Evolutionary conservation across 37 sponge, comb jelly and placozoan genomes (phyloP), one percentile per base, ranked within the genome.

Genomic region (Aplysina aerophoba): DNA sequence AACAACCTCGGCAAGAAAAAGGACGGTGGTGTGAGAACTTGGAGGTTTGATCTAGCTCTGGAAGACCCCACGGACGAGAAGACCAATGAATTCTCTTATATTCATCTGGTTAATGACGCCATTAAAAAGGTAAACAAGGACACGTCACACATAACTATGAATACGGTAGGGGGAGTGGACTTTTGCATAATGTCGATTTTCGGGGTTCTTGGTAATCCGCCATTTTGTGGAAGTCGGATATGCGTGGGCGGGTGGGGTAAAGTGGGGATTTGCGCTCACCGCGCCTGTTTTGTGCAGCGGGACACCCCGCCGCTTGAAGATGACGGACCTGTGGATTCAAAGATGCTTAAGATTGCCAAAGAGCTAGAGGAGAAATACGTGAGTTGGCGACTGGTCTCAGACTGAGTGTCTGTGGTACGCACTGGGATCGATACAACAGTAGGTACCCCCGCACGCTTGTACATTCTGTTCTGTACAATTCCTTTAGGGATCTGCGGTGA

Each of bases 331-430:
- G 54, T 50, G 37, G 77, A 85, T n/a, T 36, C 79, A 11, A 64
- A 90, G 28, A 64, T 93, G 57, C 86, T 86, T 58, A 64, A 79
- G 6, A 89, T 95, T 36, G 90, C 96, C 0, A 86, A 72, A 73
- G 81, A 80, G n/a, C 86, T 95, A 34, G 96, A 95, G 64, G 91
- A 92, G 81, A 95, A 95, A 95, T 95, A 92, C 80, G 96, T 92
- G 35, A 80, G 92, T 85, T 12, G 25, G 15, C 30, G 15, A 0
- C 33, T 73, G 30, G 56, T 37, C 66, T 20, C 33, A 40, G 71
- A 54, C 27, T 40, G n/a, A n/a, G n/a, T n/a, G n/a, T n/a, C n/a
- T n/a, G n/a, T n/a, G n/a, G n/a, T n/a, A n/a, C 34, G 17, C 34
- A 44, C 39, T 40, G 41, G 53, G 79, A 35, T 25, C 15, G 11